A percentile compares a stretch with the other conserved stretches of the same genome.
Evolutionary conservation across 2,797 vertebrate species (phyloP).

Genomic region (Periparus ater): DNA sequence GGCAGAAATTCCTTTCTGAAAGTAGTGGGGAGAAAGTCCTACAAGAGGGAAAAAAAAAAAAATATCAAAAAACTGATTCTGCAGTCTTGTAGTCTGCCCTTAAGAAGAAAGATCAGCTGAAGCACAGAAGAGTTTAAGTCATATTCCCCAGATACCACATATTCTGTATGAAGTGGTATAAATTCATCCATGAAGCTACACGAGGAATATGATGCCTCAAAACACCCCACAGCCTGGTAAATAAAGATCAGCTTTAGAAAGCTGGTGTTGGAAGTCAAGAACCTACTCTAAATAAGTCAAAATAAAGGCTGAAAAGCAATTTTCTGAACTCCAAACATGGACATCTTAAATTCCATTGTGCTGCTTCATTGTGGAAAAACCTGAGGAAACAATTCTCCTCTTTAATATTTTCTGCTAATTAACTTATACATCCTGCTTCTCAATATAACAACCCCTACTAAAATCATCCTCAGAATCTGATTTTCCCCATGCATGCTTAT

Average conservation of each 20-base stretch:
- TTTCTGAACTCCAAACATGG: neutral
- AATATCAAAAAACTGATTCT: neutral
- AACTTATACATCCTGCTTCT: neutral
- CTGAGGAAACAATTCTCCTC: neutral
- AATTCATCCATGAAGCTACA: neutral
- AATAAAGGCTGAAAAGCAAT: neutral
- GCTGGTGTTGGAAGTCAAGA: neutral
- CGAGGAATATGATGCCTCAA: neutral
- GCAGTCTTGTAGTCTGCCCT: neutral
- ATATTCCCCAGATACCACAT: neutral
- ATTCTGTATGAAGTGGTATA: neutral
- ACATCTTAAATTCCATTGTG: neutral
- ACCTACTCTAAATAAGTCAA: neutral
- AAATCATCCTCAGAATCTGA: neutral
- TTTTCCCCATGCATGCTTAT: neutral
- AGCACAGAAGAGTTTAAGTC: neutral
- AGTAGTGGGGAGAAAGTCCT: rapidly evolving
- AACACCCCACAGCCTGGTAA: neutral
- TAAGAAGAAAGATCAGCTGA: neutral
- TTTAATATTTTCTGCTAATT: neutral
- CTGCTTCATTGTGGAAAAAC: neutral
- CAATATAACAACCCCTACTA: neutral
- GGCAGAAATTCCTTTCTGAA: neutral
- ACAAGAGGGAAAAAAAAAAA: neutral
- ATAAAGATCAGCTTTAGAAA: neutral